Percentiles rank a stretch among this genome's conserved stretches.
Evolutionary conservation across 2,797 vertebrate genomes (phyloP).

Genomic region (Chromis chromis): DNA sequence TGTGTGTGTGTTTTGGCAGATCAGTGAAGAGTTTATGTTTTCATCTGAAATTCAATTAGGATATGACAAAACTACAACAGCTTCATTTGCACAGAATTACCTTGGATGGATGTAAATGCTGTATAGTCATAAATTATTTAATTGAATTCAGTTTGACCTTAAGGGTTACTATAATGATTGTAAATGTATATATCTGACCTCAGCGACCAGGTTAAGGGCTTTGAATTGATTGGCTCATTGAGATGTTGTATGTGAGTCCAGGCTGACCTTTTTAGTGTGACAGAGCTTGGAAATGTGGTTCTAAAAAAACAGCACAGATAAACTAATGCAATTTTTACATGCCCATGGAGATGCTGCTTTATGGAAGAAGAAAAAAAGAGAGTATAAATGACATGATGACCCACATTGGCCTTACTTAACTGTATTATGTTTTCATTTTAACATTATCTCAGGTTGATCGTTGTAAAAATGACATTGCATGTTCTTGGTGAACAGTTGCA

Average conservation of each 20-base stretch:
- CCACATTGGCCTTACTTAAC: no score
- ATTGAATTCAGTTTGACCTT: slow-evolving; percentile 65
- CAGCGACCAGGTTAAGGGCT: slow-evolving; percentile 56
- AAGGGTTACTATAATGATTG: slow-evolving; percentile 62
- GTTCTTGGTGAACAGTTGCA: neutral
- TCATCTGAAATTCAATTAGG: slow-evolving; percentile 16
- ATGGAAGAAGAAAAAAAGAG: neutral
- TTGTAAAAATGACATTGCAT: neutral
- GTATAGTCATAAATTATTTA: slow-evolving; percentile 45
- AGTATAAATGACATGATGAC: neutral
- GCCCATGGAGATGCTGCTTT: neutral
- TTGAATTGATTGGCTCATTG: slow-evolving; percentile 65
- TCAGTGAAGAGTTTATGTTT: neutral
- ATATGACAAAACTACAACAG: slow-evolving; percentile 26
- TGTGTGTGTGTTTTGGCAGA: neutral
- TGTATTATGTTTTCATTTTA: no score
- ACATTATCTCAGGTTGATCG: no score
- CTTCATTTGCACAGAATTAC: slow-evolving; percentile 41
- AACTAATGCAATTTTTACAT: slow-evolving; percentile 25
- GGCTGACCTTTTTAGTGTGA: slow-evolving; percentile 60
- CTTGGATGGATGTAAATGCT: slow-evolving; percentile 27
- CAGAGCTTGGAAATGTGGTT: slow-evolving; percentile 27
- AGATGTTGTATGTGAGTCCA: slow-evolving; percentile 62
- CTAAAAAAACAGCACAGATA: slow-evolving; percentile 23
- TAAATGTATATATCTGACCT: slow-evolving; percentile 65